A percentile compares a stretch with the other conserved stretches of the same genome.
phyloP scores from a whole-genome alignment of 2,113 vertebrate genomes.

The Taxidea taxus region DNA sequence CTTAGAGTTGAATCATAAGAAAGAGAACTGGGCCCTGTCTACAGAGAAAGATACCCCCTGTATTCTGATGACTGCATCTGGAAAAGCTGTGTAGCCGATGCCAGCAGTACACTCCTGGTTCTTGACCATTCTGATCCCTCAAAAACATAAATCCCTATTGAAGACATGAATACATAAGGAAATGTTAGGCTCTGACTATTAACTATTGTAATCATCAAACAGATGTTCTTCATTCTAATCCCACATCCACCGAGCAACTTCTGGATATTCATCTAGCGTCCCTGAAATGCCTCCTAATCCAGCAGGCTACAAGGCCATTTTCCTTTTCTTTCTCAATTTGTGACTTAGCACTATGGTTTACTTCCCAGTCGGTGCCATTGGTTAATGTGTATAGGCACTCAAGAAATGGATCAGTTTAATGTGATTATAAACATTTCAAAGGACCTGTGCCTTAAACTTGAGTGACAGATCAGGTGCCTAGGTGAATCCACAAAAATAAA shows the following conservation, averaged over 20 bases:
- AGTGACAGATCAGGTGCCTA: background rate
- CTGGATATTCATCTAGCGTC: background rate
- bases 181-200: background rate
- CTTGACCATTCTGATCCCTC: background rate
- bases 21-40: background rate
- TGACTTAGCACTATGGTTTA: background rate
- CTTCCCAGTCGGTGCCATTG: background rate
- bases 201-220: background rate
- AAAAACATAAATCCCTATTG: background rate
- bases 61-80: rapidly evolving
- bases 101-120: background rate
- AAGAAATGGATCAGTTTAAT: background rate
- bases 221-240: background rate
- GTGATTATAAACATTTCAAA: conserved; percentile 7
- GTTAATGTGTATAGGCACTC: background rate
- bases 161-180: background rate
- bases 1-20: background rate
- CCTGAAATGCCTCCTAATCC: background rate
- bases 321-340: background rate
- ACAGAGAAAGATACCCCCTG: background rate
- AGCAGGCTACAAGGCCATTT: background rate
- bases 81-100: background rate
- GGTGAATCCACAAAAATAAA: background rate
- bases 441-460: background rate
- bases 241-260: background rate